Base-by-base conservation (phyloP, 2,888 invertebrate genomes). In the Mystacides longicornis region DNA sequence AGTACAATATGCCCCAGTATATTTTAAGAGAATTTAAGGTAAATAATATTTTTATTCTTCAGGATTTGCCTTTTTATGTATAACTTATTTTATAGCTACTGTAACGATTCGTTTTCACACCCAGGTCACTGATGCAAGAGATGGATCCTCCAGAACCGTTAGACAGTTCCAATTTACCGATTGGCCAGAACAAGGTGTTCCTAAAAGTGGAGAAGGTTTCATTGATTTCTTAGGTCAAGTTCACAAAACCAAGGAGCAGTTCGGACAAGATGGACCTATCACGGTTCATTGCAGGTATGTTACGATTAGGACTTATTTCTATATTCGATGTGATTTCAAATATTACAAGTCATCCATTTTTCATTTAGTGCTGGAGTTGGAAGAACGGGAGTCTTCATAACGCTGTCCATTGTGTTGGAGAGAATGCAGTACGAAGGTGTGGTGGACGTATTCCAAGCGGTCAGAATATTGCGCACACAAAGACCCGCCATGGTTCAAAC, bases 401-500 rank as follows among this genome's bases (percentile, higher is more conserved):
- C 97, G 0, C 80, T 99, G 63, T 96, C 96, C 71, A 96, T 98
- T 69, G 95, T 99, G 53, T 76, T 99, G 69, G 99, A 99, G 73
- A 83, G 98, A 63, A 97, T 99, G 94, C 93, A 97, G 73, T 96
- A 95, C 71, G 99, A 99, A 71, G 96, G 96, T 19, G 95, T 97
- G 5, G 91, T 99, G 14, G 99, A 99, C 78, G 91, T 99, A 68
- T 99, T 98, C 86, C 98, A 98, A 77, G 97, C 97, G 0, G 97
- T 97, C 60, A 89, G 98, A 76, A 94, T 97, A 74, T 80, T 99
- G 65, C 86, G 99, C 69, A 97, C 98, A 62, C 98, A 99, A 74
- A 83, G 99, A 65, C 96, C 97, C 60, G 96, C 96, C 64, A 99
- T 99, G 98, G 97, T 99, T 65, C 98, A 99, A 76, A 97, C 98